Percentiles rank a stretch among this genome's conserved stretches.
phyloP scores from a whole-genome alignment of 2,888 invertebrate genomes.

The Cinara cedri region DNA sequence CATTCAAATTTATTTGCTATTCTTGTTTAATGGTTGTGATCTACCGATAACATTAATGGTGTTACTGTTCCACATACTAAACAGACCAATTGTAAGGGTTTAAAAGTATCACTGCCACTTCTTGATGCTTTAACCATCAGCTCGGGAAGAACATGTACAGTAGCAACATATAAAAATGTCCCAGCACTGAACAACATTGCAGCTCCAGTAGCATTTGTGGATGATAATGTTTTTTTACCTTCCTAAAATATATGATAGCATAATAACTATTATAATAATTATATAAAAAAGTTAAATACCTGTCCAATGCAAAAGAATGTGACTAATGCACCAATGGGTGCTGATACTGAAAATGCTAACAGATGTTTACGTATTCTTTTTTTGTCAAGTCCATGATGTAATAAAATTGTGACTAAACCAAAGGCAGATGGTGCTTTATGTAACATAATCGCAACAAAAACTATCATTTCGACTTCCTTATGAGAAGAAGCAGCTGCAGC shows the following conservation, averaged over 20 bases:
- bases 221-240: constrained; percentile 86
- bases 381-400: constrained; percentile 93
- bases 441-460: constrained; percentile 97
- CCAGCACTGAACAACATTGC: constrained; percentile 99
- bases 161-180: constrained; percentile 97
- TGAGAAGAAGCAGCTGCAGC: constrained; percentile 97
- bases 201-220: constrained; percentile 91
- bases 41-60: constrained; percentile 88
- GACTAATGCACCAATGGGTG: constrained; percentile 85
- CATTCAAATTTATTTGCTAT: neutral
- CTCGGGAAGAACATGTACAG: constrained; percentile 97
- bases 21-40: constrained; percentile 73
- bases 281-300: constrained; percentile 62
- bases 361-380: constrained; percentile 87
- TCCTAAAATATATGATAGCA: constrained; percentile 68
- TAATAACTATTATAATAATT: neutral
- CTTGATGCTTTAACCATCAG: constrained; percentile 70
- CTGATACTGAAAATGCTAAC: constrained; percentile 88
- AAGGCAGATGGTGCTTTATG: constrained; percentile 99
- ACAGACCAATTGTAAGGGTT: constrained; percentile 78
- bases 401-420: constrained; percentile 94
- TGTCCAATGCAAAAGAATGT: constrained; percentile 92
- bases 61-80: constrained; percentile 86
- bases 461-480: constrained; percentile 94
- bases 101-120: constrained; percentile 65